These are phyloP conservation scores for Limnephilus marmoratus DNA, from an alignment of 2,888 invertebrate species.

Conservation along the genomic window DNA sequence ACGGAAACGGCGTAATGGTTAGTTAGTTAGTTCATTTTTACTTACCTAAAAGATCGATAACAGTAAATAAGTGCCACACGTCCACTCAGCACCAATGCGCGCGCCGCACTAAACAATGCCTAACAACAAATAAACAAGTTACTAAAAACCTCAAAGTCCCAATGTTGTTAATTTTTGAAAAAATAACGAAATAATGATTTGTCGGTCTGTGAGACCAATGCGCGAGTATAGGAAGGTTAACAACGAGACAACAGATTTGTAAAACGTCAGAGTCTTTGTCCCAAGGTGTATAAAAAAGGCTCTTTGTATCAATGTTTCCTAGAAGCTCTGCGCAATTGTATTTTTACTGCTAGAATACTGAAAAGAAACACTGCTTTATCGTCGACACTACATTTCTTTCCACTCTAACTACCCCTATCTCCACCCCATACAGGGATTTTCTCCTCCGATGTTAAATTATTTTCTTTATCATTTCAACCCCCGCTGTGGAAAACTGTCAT, in stretches of 20 bases:
- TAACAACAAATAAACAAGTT: no score
- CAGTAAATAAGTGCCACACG: no score
- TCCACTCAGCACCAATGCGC: no score
- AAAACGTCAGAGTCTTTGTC: not conserved
- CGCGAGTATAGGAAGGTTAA: no score
- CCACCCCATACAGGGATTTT: not conserved
- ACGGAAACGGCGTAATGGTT: no score
- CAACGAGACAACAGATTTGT: not conserved
- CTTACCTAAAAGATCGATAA: no score
- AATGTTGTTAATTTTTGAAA: no score
- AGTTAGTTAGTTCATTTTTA: no score
- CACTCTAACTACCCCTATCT: not conserved
- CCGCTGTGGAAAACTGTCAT: not conserved
- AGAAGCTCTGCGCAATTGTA: not conserved
- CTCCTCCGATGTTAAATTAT: not conserved
- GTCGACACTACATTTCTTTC: not conserved
- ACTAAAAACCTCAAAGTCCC: no score
- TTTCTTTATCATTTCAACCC: not conserved
- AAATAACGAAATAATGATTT: no score
- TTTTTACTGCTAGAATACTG: not conserved
- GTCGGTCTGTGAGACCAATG: no score
- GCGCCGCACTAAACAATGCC: no score
- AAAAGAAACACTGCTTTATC: not conserved
- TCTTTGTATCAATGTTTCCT: not conserved
- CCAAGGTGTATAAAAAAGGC: not conserved